Conservation (phyloP, 2,113 vertebrate species). For the Oreotrochilus melanogaster region DNA sequence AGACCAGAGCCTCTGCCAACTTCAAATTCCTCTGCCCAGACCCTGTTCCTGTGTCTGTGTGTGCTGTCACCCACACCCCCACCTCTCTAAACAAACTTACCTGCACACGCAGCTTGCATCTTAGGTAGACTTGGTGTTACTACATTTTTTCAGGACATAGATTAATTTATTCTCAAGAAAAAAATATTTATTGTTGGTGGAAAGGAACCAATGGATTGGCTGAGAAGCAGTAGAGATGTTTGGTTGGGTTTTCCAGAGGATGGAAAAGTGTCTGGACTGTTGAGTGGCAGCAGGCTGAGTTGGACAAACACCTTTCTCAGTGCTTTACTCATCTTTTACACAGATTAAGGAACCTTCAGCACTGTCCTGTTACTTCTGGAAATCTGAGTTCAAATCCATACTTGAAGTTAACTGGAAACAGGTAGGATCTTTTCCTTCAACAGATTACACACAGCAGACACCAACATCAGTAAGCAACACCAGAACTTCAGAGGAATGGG, state of each 20-base stretch:
- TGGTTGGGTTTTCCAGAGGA: accelerated
- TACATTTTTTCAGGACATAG: not conserved
- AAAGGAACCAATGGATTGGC: accelerated
- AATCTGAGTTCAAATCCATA: not conserved
- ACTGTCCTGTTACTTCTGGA: not conserved
- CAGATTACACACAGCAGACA: not conserved
- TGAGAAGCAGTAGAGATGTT: not conserved
- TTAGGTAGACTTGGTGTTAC: accelerated
- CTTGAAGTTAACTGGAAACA: accelerated
- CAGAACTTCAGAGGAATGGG: not conserved
- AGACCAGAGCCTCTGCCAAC: accelerated
- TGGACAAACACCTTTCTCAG: not conserved
- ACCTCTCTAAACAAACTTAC: accelerated
- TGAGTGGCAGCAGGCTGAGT: not conserved
- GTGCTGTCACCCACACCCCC: not conserved
- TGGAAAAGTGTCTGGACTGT: not conserved
- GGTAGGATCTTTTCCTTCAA: not conserved
- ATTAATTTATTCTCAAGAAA: not conserved
- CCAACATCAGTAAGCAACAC: accelerated
- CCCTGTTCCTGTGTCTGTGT: accelerated
- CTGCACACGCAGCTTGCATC: not conserved
- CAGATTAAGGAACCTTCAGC: not conserved
- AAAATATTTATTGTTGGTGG: not conserved
- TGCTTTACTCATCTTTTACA: not conserved
- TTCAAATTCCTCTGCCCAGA: not conserved